phyloP scores from a whole-genome alignment of 23 tunicate genomes.

The Clavelina lepadiformis region DNA sequence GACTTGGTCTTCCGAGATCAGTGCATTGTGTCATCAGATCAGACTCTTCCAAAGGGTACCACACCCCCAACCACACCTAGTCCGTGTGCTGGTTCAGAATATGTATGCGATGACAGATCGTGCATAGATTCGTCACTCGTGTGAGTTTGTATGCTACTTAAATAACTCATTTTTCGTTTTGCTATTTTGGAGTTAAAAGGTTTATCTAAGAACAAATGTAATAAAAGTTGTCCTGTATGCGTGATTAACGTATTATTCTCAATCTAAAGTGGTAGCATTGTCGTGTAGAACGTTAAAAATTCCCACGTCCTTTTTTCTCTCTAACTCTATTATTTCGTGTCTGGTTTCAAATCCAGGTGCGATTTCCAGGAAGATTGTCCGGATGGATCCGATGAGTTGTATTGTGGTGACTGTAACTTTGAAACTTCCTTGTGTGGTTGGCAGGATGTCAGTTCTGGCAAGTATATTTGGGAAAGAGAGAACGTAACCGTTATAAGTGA shows the following conservation, averaged over 20 bases:
- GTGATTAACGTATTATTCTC: too few relatives aligned
- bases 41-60: slow-evolving; percentile 65
- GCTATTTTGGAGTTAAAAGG: too few relatives aligned
- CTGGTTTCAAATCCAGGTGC: slow-evolving; percentile 61
- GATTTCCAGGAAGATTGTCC: slow-evolving; percentile 65
- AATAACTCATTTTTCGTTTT: too few relatives aligned
- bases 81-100: slow-evolving; percentile 72
- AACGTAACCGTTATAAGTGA: slow-evolving; percentile 51
- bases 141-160: slow-evolving; percentile 58
- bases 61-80: slow-evolving; percentile 85
- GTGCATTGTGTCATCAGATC: slow-evolving; percentile 44
- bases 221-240: too few relatives aligned
- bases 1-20: slow-evolving; percentile 79
- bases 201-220: too few relatives aligned
- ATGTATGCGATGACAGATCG: slow-evolving; percentile 56
- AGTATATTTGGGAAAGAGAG: slow-evolving; percentile 80
- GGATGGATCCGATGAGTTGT: slow-evolving; percentile 70
- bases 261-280: too few relatives aligned
- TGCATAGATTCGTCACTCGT: slow-evolving; percentile 32
- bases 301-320: too few relatives aligned
- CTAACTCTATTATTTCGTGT: too few relatives aligned
- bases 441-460: slow-evolving; percentile 71
- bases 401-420: slow-evolving; percentile 82
- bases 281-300: too few relatives aligned
- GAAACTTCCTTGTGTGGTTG: slow-evolving; percentile 68